Evolutionary conservation across 1,140 invertebrate species (phyloP).

Genomic region (Pomacea maculata): DNA sequence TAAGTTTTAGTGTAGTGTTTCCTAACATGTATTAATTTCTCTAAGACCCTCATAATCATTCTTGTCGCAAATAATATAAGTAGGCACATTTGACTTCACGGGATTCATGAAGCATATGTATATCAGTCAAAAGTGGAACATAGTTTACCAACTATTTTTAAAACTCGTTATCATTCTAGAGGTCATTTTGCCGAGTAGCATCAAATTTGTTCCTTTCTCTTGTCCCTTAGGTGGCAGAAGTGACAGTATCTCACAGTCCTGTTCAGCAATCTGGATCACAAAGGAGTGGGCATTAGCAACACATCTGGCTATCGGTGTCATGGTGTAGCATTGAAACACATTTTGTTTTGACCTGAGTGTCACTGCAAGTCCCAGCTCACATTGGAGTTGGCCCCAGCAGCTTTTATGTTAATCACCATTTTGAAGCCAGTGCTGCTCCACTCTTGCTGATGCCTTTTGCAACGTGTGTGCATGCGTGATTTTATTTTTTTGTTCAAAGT

Average conservation of each 20-base stretch:
- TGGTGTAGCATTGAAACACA: not conserved
- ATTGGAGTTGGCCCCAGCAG: not conserved
- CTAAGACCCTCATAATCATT: no score
- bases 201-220: no score
- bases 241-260: not conserved
- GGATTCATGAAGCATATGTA: no score
- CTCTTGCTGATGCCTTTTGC: not conserved
- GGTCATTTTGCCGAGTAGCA: no score
- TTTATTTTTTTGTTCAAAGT: not conserved
- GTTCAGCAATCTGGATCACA: not conserved
- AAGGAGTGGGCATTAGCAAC: not conserved
- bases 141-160: no score
- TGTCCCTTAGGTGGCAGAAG: not conserved
- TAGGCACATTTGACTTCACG: no score
- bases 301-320: not conserved
- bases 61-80: no score
- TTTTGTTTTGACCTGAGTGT: not conserved
- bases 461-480: not conserved
- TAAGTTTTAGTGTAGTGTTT: no score
- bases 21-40: no score
- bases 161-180: no score
- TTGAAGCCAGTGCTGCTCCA: not conserved
- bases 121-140: no score
- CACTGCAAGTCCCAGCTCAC: not conserved
- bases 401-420: not conserved